These are phyloP conservation scores for fruit fly (Drosophila melanogaster) DNA, from an alignment of 1,140 invertebrate species.

Conservation along the genomic window DNA sequence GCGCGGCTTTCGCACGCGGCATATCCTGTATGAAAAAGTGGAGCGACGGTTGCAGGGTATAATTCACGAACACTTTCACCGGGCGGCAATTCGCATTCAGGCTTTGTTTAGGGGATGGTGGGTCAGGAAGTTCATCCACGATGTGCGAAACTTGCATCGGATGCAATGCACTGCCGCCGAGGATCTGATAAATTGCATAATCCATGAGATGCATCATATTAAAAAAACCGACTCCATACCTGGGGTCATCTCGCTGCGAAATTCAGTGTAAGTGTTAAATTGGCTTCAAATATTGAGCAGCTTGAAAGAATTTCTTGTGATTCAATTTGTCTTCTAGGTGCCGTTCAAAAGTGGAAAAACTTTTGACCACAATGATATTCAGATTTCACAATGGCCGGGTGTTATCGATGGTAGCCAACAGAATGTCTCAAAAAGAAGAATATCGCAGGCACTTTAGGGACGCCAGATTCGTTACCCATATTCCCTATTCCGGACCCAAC, in stretches of 20 bases:
- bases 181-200: constrained; percentile 56
- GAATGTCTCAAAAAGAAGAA: neutral
- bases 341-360: constrained; percentile 41
- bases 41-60: constrained; percentile 44
- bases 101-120: constrained; percentile 54
- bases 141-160: constrained; percentile 34
- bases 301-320: too few species aligned
- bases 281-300: neutral
- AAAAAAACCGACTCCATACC: constrained; percentile 45
- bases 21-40: neutral
- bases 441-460: constrained; percentile 7
- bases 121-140: constrained; percentile 50
- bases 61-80: constrained; percentile 19
- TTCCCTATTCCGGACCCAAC: constrained; percentile 54
- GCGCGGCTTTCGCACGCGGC: constrained; percentile 49
- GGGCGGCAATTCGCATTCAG: constrained; percentile 54
- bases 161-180: constrained; percentile 54
- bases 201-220: constrained; percentile 50
- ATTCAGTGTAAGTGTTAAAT: constrained; percentile 32
- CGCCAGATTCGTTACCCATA: neutral
- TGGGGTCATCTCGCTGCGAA: constrained; percentile 50
- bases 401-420: neutral
- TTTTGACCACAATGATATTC: constrained; percentile 39
- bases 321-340: constrained; percentile 21
- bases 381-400: constrained; percentile 49